phyloP scores from a whole-genome alignment of 2,888 invertebrate species.

The Euclidia mi region DNA sequence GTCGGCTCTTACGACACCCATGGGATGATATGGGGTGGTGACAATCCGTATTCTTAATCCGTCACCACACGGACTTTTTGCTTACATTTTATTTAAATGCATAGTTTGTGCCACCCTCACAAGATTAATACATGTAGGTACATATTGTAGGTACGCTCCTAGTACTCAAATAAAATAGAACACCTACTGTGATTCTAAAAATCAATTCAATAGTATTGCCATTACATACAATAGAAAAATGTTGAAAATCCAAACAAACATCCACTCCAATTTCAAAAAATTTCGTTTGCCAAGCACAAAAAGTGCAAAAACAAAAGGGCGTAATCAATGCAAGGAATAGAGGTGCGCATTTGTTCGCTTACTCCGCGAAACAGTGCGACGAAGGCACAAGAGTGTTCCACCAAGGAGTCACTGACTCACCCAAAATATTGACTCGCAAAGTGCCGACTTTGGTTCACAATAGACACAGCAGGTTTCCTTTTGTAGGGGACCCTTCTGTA shows the following conservation, averaged over 20 bases:
- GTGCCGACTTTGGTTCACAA: conserved; percentile 85
- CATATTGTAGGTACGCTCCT: too few relatives aligned
- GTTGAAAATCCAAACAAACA: conserved; percentile 57
- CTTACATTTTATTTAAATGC: neutral
- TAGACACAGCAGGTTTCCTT: conserved; percentile 85
- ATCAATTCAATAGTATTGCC: conserved; percentile 15
- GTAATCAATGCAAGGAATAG: conserved; percentile 69
- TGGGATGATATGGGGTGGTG: too few relatives aligned
- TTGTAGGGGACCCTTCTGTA: conserved; percentile 78
- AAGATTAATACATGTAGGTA: too few relatives aligned
- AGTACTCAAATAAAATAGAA: conserved; percentile 3
- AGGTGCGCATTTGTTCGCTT: conserved; percentile 84
- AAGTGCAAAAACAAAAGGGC: conserved; percentile 75
- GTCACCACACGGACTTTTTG: too few relatives aligned
- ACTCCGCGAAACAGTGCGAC: conserved; percentile 67
- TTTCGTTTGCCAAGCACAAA: conserved; percentile 71
- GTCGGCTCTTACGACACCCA: too few relatives aligned
- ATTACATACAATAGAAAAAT: conserved; percentile 22
- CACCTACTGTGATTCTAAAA: conserved; percentile 19
- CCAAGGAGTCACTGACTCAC: conserved; percentile 71
- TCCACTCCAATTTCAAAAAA: conserved; percentile 69
- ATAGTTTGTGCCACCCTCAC: neutral
- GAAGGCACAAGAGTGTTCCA: conserved; percentile 21
- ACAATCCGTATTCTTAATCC: too few relatives aligned
- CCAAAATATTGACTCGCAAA: conserved; percentile 89